Percentiles rank a stretch among this genome's conserved stretches.
phyloP scores from a whole-genome alignment of 2,113 vertebrate species.

The Acinonyx jubatus region DNA sequence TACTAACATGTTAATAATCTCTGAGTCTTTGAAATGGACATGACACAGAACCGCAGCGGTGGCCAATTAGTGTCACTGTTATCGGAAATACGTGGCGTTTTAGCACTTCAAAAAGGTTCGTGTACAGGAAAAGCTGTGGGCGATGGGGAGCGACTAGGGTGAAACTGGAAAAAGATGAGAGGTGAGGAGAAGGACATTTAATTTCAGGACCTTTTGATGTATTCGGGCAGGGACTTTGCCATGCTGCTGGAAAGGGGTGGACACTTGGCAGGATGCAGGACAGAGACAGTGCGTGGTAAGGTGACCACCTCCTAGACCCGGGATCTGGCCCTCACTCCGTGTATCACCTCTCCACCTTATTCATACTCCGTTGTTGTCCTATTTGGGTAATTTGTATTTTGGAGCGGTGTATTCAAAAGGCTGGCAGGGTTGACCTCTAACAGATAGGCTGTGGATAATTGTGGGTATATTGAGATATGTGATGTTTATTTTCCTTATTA shows the following conservation, averaged over 20 bases:
- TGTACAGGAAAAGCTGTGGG: conserved; percentile 63
- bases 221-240: background rate
- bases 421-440: background rate
- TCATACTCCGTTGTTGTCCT: fast-evolving
- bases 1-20: conserved; percentile 6
- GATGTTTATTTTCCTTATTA: background rate
- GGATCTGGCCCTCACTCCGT: fast-evolving
- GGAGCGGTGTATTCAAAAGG: background rate
- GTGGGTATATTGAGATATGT: fast-evolving
- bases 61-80: background rate
- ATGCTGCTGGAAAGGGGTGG: background rate
- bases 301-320: too few relatives aligned
- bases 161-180: conserved; percentile 21
- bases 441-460: fast-evolving
- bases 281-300: background rate
- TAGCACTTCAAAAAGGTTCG: background rate
- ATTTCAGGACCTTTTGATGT: conserved; percentile 14
- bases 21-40: conserved; percentile 18
- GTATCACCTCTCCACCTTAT: background rate
- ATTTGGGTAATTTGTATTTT: background rate
- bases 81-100: conserved; percentile 55
- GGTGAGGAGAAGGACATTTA: conserved; percentile 16
- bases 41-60: background rate
- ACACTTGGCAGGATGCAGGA: background rate
- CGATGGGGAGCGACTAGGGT: background rate